Conservation (phyloP, 2,113 vertebrate genomes). For the Cricetomys ansorgei region DNA sequence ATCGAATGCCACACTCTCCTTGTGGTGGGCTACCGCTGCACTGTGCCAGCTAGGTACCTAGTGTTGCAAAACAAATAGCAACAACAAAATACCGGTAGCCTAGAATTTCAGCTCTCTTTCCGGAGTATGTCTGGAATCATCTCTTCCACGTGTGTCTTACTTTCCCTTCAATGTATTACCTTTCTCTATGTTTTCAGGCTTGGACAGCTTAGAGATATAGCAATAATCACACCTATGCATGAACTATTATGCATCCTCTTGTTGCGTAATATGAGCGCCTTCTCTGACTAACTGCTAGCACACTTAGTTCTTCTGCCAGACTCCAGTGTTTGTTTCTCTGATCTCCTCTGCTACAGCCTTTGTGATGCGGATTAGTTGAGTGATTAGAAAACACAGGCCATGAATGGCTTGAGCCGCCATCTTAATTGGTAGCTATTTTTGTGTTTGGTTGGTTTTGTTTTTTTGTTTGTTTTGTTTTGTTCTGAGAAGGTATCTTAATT, state of each 20-base stretch:
- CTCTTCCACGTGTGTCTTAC: background rate
- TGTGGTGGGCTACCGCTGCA: background rate
- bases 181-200: background rate
- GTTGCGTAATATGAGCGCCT: background rate
- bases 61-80: background rate
- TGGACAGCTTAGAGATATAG: background rate
- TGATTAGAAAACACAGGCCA: background rate
- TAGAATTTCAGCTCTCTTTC: background rate
- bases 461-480: background rate
- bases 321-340: background rate
- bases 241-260: no score
- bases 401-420: background rate
- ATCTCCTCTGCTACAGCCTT: background rate
- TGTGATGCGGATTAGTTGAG: background rate
- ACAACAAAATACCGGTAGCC: background rate
- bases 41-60: background rate
- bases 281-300: background rate
- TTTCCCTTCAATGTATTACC: background rate
- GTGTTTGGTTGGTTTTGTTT: background rate
- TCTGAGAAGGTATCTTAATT: background rate
- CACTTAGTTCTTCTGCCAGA: background rate
- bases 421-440: background rate
- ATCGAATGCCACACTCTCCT: no score
- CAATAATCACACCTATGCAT: background rate
- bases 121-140: background rate